Percentiles rank a stretch among this genome's conserved stretches.
Evolutionary conservation across 2,797 vertebrate species (phyloP).

Genomic region (Columba guinea): DNA sequence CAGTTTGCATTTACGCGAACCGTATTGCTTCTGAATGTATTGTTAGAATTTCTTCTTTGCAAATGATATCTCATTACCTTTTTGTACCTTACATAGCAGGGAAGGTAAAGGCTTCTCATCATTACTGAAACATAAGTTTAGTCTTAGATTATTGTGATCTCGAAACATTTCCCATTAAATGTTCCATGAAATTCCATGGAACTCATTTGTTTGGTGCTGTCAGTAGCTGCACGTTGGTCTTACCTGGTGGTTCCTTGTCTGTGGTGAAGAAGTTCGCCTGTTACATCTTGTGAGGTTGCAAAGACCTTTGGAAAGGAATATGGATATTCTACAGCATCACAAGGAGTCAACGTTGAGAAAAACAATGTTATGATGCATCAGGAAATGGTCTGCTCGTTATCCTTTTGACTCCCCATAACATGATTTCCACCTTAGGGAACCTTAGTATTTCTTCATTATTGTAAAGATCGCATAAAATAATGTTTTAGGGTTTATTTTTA

Average conservation of each 20-base stretch:
- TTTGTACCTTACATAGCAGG: not conserved
- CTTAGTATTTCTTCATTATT: constrained; percentile 22
- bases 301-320: not conserved
- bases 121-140: not conserved
- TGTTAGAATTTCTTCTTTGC: not conserved
- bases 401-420: not conserved
- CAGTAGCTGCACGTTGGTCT: no score
- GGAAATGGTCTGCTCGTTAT: not conserved
- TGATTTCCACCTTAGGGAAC: constrained; percentile 26
- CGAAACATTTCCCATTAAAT: not conserved
- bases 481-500: no score
- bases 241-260: not conserved
- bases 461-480: not conserved
- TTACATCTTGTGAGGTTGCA: not conserved
- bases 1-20: not conserved
- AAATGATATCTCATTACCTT: not conserved
- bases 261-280: not conserved
- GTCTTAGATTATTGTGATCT: not conserved
- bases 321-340: not conserved
- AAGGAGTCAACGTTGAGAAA: accelerated
- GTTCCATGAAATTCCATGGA: not conserved
- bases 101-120: not conserved
- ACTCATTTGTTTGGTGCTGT: not conserved
- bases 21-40: not conserved
- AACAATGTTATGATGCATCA: not conserved